Evolutionary conservation across 2,113 vertebrate genomes (phyloP).

Genomic region (Malurus melanocephalus): DNA sequence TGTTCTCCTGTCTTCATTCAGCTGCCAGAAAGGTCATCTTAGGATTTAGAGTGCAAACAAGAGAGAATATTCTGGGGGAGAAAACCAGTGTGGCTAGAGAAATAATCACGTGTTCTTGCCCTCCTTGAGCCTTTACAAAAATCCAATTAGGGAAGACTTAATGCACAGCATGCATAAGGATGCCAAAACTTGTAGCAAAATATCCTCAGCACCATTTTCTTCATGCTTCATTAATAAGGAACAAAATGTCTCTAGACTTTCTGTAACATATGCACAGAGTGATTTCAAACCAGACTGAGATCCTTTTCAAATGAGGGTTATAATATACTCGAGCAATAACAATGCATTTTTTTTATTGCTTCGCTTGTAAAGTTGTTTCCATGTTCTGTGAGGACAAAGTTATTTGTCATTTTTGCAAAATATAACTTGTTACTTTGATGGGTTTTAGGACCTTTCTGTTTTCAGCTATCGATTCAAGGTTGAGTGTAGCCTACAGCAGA

Average conservation of each 20-base stretch:
- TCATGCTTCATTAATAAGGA: slow-evolving; percentile 64
- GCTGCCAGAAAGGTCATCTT: background rate
- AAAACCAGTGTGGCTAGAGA: background rate
- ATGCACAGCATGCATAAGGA: background rate
- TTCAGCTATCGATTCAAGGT: slow-evolving; percentile 52
- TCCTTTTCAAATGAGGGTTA: slow-evolving; percentile 49
- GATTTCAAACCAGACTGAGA: slow-evolving; percentile 55
- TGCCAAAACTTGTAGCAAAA: slow-evolving; percentile 2
- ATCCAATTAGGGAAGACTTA: slow-evolving; percentile 10
- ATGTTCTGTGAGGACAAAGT: slow-evolving; percentile 47
- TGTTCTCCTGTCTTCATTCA: background rate
- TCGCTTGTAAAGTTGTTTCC: slow-evolving; percentile 43
- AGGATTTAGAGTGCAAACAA: background rate
- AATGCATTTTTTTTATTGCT: slow-evolving; percentile 51
- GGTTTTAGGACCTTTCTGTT: slow-evolving; percentile 42
- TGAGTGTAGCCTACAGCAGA: slow-evolving; percentile 50
- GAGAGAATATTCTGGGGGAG: background rate
- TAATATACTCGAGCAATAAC: slow-evolving; percentile 53
- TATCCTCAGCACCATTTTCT: slow-evolving; percentile 5
- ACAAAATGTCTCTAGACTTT: slow-evolving; percentile 52
- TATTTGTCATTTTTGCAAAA: slow-evolving; percentile 57
- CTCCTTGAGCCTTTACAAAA: background rate
- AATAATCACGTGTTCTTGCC: background rate
- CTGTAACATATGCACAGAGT: slow-evolving; percentile 55
- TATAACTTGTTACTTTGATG: slow-evolving; percentile 45